Base-by-base conservation (phyloP, 2,113 vertebrate genomes). In the Oryzias curvinotus region DNA sequence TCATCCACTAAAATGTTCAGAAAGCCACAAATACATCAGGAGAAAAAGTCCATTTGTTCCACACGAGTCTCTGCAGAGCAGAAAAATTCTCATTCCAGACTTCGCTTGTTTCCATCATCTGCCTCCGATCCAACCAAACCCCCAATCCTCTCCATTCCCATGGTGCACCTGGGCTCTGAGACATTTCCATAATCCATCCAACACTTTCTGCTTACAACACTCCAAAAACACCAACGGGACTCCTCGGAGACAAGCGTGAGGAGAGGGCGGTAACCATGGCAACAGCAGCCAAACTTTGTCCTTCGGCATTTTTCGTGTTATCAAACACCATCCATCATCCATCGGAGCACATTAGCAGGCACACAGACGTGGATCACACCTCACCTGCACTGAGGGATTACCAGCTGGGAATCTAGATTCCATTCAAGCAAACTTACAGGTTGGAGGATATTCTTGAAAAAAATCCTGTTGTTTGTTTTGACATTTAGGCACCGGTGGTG, bases 91-190 rank as follows among this genome's bases (percentile, higher is more conserved):
- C 21, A 59, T 52, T 70, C 70, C 57, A 57, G 41, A 58, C 62
- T 19, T 19, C 21, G 45, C 77, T 21, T 51, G 80, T 88, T 88
- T 84, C 77, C 86, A 88, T 88, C 86, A 86, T 81, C 84, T 78
- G 48, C 81, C 58, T 81, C 75, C 4, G 23, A 67, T 72, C 57
- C 76, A 23, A 57, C 63, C 78, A 61, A 54, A 36, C 73, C 62
- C 52, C 66, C 63, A 7, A n/a, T 75, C 74, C 75, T 81, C 75
- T 62, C 50, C 57, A 66, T 67, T 83, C 78, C 76, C 82, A 77
- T 82, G 76, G 75, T 67, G 77, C 82, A 78, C 73, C 77, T 88
- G 74, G 72, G 42, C 59, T 63, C 51, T 4, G 45, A 65, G 25
- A 56, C 52, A 76, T 82, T 77, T 79, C 41, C 83, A 85, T 83